phyloP scores from a whole-genome alignment of 2,888 invertebrate genomes.

The Colostygia pectinataria region DNA sequence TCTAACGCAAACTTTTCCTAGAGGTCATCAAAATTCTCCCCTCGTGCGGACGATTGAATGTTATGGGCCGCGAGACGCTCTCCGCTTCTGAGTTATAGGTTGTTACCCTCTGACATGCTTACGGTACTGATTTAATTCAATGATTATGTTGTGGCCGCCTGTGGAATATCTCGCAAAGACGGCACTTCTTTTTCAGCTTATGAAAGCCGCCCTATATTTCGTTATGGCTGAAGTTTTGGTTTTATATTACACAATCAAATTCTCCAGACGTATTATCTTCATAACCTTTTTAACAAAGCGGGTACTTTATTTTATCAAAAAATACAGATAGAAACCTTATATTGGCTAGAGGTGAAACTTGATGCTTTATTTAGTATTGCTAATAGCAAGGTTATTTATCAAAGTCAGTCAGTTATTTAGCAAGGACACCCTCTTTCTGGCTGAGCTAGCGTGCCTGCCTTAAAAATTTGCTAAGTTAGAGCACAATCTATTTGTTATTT shows the following conservation, averaged over 20 bases:
- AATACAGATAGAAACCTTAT: no score
- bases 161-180: slow-evolving; percentile 30
- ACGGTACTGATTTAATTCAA: slow-evolving; percentile 70
- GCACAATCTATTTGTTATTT: no score
- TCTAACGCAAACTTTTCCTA: slow-evolving; percentile 73
- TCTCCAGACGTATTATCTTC: background rate
- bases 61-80: slow-evolving; percentile 76
- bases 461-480: no score
- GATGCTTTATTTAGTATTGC: no score
- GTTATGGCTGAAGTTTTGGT: slow-evolving; percentile 9
- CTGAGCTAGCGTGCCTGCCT: no score
- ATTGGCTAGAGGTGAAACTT: no score
- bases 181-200: slow-evolving; percentile 22
- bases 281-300: background rate
- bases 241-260: slow-evolving; percentile 7
- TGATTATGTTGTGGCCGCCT: slow-evolving; percentile 48
- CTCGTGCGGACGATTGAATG: slow-evolving; percentile 79
- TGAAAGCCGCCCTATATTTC: slow-evolving; percentile 23
- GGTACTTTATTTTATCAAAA: background rate
- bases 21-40: slow-evolving; percentile 79
- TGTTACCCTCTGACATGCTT: slow-evolving; percentile 67
- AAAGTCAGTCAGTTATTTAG: no score
- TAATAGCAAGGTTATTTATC: no score
- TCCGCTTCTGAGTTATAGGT: slow-evolving; percentile 72
- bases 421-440: no score